Percentiles rank a stretch among this genome's conserved stretches.
Conservation (phyloP, 2,113 vertebrate genomes). For the Osmerus eperlanus region DNA sequence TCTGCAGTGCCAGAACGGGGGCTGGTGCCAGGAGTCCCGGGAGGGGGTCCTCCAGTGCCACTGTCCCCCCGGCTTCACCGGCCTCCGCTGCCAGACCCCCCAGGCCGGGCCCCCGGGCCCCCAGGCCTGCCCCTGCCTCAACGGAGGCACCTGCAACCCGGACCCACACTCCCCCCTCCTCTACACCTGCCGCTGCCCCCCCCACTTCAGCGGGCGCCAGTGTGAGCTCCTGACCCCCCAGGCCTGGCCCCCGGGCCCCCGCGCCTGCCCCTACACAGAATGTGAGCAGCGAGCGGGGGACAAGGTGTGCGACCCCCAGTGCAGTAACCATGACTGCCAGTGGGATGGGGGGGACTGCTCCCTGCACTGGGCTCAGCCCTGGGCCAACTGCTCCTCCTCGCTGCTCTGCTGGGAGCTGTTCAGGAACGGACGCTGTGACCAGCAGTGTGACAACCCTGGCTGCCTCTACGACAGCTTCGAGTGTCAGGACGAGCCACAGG, state of each 20-base stretch:
- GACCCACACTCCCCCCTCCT: constrained; percentile 67
- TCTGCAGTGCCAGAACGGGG: constrained; percentile 81
- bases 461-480: constrained; percentile 95
- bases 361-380: constrained; percentile 78
- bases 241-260: not conserved
- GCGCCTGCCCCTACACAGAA: constrained; percentile 70
- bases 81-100: constrained; percentile 72
- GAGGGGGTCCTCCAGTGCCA: constrained; percentile 74
- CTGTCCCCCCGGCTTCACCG: constrained; percentile 75
- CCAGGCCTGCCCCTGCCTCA: constrained; percentile 68
- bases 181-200: constrained; percentile 77
- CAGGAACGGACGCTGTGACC: constrained; percentile 79
- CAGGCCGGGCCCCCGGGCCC: constrained; percentile 60
- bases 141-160: constrained; percentile 80
- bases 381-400: constrained; percentile 79
- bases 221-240: constrained; percentile 62
- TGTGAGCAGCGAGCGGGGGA: constrained; percentile 74
- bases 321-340: constrained; percentile 84
- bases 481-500: constrained; percentile 64
- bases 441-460: constrained; percentile 82
- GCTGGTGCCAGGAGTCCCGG: constrained; percentile 70
- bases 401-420: constrained; percentile 86
- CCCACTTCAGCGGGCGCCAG: constrained; percentile 66
- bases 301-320: constrained; percentile 80
- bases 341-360: constrained; percentile 95